phyloP scores from a whole-genome alignment of 2,113 vertebrate genomes.

The Chaetodon trifascialis region DNA sequence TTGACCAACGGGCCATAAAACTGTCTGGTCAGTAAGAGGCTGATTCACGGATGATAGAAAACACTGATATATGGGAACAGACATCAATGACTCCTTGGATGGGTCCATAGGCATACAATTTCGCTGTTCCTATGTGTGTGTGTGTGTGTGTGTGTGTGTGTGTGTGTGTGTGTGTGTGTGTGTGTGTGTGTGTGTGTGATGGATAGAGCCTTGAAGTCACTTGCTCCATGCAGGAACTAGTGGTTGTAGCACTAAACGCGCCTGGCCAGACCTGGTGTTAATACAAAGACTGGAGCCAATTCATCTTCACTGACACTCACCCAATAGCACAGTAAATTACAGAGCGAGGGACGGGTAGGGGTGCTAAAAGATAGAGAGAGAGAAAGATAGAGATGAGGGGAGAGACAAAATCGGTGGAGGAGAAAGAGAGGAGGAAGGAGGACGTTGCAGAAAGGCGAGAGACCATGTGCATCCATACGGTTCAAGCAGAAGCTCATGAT shows the following conservation, averaged over 20 bases:
- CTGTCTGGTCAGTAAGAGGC: slow-evolving; percentile 47
- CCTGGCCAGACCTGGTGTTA: slow-evolving; percentile 60
- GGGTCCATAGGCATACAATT: slow-evolving; percentile 18
- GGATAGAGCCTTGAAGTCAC: slow-evolving; percentile 52
- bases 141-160: slow-evolving; percentile 8
- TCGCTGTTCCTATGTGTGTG: neutral
- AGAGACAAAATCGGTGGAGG: neutral
- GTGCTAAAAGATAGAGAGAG: slow-evolving; percentile 28
- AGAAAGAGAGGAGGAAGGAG: slow-evolving; percentile 1
- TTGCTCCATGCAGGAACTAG: slow-evolving; percentile 49
- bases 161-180: slow-evolving; percentile 1
- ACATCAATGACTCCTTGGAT: slow-evolving; percentile 28
- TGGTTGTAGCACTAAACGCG: slow-evolving; percentile 53
- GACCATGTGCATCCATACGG: neutral
- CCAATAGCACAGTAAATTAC: slow-evolving; percentile 74
- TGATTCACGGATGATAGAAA: slow-evolving; percentile 51
- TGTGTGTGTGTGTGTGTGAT: slow-evolving; percentile 37
- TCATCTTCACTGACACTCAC: slow-evolving; percentile 74
- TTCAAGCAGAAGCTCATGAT: slow-evolving; percentile 36
- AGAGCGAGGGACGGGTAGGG: slow-evolving; percentile 31
- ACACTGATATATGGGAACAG: slow-evolving; percentile 50
- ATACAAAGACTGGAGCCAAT: slow-evolving; percentile 59
- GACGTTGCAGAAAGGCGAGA: neutral
- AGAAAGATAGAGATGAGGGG: slow-evolving; percentile 5
- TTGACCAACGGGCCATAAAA: slow-evolving; percentile 56